These are phyloP conservation scores for Lytechinus variegatus DNA, from an alignment of 35 echinoderm and acorn worm genomes.

Conservation along the genomic window DNA sequence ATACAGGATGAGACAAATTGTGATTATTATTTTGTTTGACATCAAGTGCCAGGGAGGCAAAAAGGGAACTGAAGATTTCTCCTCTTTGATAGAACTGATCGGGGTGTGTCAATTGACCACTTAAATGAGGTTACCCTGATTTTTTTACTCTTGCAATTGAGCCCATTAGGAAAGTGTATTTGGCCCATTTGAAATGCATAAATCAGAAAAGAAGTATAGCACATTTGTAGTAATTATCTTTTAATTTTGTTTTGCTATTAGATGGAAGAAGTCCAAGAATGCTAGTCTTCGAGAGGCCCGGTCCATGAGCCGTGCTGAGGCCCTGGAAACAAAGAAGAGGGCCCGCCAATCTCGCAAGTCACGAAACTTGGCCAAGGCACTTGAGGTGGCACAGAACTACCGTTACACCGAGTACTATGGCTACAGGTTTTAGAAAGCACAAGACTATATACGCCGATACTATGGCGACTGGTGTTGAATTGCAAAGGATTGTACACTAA, in stretches of 20 bases:
- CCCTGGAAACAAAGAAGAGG: slow-evolving; percentile 52
- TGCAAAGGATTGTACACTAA: too few relatives aligned
- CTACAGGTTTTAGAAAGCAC: slow-evolving; percentile 75
- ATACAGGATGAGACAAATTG: too few relatives aligned
- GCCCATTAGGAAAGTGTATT: too few relatives aligned
- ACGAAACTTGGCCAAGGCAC: slow-evolving; percentile 83
- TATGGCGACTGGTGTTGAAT: not conserved
- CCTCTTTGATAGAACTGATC: too few relatives aligned
- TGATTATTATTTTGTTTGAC: too few relatives aligned
- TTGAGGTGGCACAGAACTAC: slow-evolving; percentile 80
- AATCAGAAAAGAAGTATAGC: too few relatives aligned
- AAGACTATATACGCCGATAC: not conserved
- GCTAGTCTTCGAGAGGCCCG: slow-evolving; percentile 61
- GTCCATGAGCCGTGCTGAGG: slow-evolving; percentile 64
- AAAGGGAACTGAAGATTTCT: too few relatives aligned
- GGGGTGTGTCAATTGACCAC: too few relatives aligned
- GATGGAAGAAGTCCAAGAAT: slow-evolving; percentile 88
- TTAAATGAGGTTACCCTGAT: too few relatives aligned
- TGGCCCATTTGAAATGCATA: too few relatives aligned
- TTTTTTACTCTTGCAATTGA: too few relatives aligned
- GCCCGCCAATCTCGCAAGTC: slow-evolving; percentile 84
- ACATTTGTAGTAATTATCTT: not conserved
- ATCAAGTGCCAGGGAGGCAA: too few relatives aligned
- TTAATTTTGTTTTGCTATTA: slow-evolving; percentile 59
- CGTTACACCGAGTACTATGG: slow-evolving; percentile 92